Conservation (phyloP, 2,888 invertebrate species). For the Drosophila meridiana region DNA sequence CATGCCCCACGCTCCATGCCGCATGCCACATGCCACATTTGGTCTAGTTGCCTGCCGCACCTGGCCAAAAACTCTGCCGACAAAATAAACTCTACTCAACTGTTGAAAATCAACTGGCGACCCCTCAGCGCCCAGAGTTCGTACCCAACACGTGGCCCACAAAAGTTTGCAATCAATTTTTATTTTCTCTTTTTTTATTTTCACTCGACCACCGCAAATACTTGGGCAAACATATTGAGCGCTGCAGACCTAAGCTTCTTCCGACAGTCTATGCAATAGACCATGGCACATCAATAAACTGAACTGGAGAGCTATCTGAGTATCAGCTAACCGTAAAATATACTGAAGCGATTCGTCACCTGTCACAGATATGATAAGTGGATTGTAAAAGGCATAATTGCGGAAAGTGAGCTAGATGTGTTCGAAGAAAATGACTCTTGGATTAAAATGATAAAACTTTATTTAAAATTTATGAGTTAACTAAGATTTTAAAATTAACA, state of each 20-base stretch:
- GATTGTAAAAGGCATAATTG: not conserved
- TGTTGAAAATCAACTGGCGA: slow-evolving; percentile 77
- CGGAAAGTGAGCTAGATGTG: not conserved
- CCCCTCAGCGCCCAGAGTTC: slow-evolving; percentile 27
- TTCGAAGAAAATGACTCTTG: not conserved
- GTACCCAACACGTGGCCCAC: slow-evolving; percentile 47
- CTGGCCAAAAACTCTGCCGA: slow-evolving; percentile 54
- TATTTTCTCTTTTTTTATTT: slow-evolving; percentile 18
- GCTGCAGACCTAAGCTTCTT: slow-evolving; percentile 37
- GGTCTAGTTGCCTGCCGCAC: slow-evolving; percentile 46
- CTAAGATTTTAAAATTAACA: not conserved
- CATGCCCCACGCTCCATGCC: slow-evolving; percentile 4
- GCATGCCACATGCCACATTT: slow-evolving; percentile 18
- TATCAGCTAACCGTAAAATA: not conserved
- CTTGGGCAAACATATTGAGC: slow-evolving; percentile 53
- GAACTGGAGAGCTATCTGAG: not conserved
- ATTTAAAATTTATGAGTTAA: not conserved
- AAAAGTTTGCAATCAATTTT: slow-evolving; percentile 73
- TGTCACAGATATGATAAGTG: not conserved
- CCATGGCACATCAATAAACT: slow-evolving; percentile 28
- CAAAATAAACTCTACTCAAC: slow-evolving; percentile 77
- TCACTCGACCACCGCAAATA: slow-evolving; percentile 57
- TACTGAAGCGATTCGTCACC: not conserved
- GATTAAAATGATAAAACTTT: not conserved
- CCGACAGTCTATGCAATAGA: slow-evolving; percentile 16